Conservation (phyloP, 2,797 vertebrate species). For the Cuniculus paca region DNA sequence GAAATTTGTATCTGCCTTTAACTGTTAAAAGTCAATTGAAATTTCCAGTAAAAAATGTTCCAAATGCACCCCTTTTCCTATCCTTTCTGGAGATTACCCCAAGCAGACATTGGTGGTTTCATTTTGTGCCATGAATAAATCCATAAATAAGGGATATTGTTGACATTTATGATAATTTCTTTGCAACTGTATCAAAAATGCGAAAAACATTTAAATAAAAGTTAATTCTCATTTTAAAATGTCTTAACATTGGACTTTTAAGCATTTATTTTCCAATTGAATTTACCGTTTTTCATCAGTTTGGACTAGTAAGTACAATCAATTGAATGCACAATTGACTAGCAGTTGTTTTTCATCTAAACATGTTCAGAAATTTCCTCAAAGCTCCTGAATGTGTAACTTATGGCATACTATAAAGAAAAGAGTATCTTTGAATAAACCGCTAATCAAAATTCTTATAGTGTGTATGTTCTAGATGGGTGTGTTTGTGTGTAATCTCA, state of each 20-base stretch:
- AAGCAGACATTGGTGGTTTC: not conserved
- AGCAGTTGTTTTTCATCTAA: not conserved
- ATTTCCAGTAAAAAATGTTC: not conserved
- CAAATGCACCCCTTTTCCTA: not conserved
- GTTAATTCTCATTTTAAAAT: not conserved
- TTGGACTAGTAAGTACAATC: not conserved
- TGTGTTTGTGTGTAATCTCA: not conserved
- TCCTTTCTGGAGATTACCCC: not conserved
- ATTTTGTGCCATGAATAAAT: slow-evolving; percentile 48
- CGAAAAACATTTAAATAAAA: not conserved
- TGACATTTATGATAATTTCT: slow-evolving; percentile 2
- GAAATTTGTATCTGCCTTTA: slow-evolving; percentile 22
- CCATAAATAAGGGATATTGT: not conserved
- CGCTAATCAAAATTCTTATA: slow-evolving; percentile 26
- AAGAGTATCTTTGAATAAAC: not conserved
- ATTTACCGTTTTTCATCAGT: slow-evolving; percentile 6
- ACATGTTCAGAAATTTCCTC: not conserved
- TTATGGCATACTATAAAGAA: slow-evolving; percentile 19
- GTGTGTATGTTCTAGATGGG: not conserved
- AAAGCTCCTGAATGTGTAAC: not conserved
- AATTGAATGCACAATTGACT: slow-evolving; percentile 26
- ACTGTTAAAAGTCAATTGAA: not conserved
- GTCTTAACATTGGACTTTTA: not conserved
- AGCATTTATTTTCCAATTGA: not conserved
- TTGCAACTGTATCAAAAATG: not conserved